A percentile compares a stretch with the other conserved stretches of the same genome.
These are phyloP conservation scores for Manis pentadactyla DNA, from an alignment of 2,797 vertebrate genomes.

Conservation along the genomic window DNA sequence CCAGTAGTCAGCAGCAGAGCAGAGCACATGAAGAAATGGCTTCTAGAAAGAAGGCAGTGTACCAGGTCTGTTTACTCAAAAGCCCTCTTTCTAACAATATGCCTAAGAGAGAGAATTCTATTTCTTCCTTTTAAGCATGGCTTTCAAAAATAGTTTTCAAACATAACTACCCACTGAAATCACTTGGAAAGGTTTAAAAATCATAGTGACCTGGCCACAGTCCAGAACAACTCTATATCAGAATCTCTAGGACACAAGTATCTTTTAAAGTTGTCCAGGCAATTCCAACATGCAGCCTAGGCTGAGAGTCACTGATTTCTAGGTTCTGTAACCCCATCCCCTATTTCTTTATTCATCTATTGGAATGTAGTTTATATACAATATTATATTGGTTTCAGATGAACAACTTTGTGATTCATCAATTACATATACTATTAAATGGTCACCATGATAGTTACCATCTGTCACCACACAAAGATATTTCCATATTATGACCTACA, in stretches of 20 bases:
- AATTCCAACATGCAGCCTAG: not conserved
- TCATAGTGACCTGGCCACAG: not conserved
- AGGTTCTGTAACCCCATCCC: not conserved
- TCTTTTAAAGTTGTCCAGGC: not conserved
- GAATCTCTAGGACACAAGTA: not conserved
- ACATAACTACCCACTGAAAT: slow-evolving; percentile 3
- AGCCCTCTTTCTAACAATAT: slow-evolving; percentile 18
- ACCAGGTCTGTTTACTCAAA: not conserved
- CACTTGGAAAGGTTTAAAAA: slow-evolving; percentile 11
- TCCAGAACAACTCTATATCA: not conserved
- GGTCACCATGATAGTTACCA: too few relatives aligned
- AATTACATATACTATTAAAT: too few relatives aligned
- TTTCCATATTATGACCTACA: too few relatives aligned
- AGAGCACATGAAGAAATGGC: not conserved
- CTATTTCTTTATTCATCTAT: not conserved
- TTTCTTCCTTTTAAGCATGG: slow-evolving; percentile 19
- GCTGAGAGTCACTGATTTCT: not conserved
- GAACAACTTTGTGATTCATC: too few relatives aligned
- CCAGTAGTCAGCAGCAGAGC: not conserved
- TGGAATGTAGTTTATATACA: too few relatives aligned
- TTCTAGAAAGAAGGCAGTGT: slow-evolving; percentile 7
- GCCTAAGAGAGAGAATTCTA: not conserved
- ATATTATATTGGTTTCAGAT: too few relatives aligned
- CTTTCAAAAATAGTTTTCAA: not conserved
- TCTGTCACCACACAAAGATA: too few relatives aligned